These are phyloP conservation scores for Dipodomys ordii DNA, from an alignment of 2,113 vertebrate genomes.

Conservation along the genomic window DNA sequence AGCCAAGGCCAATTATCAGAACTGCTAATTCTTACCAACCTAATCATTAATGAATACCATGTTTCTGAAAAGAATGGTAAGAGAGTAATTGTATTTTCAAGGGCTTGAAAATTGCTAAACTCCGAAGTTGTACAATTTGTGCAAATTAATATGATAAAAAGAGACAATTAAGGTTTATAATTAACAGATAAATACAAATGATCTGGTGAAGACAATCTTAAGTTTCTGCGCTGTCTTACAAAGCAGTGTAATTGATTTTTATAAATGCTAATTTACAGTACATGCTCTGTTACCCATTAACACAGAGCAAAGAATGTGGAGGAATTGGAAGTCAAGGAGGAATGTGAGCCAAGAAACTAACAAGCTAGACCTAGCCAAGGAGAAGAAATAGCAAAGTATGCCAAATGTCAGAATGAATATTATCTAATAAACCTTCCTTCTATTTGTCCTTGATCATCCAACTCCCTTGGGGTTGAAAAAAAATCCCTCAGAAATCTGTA, in stretches of 20 bases:
- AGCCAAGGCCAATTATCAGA: conserved; percentile 89
- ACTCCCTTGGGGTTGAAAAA: not conserved
- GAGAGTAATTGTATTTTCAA: conserved; percentile 88
- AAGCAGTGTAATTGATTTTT: conserved; percentile 91
- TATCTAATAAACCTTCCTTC: not conserved
- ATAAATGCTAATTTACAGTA: conserved; percentile 90
- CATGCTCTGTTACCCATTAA: conserved; percentile 89
- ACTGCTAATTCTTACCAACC: conserved; percentile 87
- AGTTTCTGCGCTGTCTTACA: conserved; percentile 88
- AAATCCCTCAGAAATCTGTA: not conserved
- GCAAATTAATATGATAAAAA: conserved; percentile 91
- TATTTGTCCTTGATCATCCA: not conserved
- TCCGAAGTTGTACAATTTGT: conserved; percentile 89
- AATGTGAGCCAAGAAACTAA: conserved; percentile 75
- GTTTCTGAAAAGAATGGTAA: conserved; percentile 87
- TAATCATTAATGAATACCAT: conserved; percentile 89
- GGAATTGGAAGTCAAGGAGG: conserved; percentile 84
- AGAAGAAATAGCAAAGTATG: conserved; percentile 48
- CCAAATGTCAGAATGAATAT: conserved; percentile 13
- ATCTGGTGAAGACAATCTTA: conserved; percentile 89
- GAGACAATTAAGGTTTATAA: conserved; percentile 91
- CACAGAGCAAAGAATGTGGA: conserved; percentile 83
- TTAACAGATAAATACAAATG: conserved; percentile 92
- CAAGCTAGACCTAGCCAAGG: conserved; percentile 43
- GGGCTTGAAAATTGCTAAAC: conserved; percentile 88